Base-by-base conservation (phyloP, 2,797 vertebrate genomes). In the Gymnopithys bicolor region DNA sequence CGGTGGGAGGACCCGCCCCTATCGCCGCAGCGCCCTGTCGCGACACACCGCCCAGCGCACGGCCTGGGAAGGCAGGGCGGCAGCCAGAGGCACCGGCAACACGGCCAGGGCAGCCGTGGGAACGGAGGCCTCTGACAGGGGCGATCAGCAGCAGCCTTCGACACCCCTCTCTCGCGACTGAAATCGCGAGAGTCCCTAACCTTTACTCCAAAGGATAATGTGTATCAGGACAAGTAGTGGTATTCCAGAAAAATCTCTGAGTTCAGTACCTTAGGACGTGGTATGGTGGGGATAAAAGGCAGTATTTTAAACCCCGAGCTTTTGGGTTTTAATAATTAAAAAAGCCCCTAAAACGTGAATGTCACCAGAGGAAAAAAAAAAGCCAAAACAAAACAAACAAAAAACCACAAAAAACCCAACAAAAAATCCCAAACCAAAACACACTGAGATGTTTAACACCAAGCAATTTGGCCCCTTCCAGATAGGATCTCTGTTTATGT, bases 251-350 rank as follows among this genome's bases (percentile, higher is more conserved):
- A 32, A 51, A 23, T 4, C 9, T 19, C 14, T 24, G 16, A 33
- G 13, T 30, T 43, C n/a, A 8, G 13, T 30, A 49, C 23, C 8
- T 39, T 18, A 15, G 66, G 39, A 55, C 8, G 25, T 1, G 66
- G 16, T 0, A 0, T 9, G 4, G 3, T 24, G 2, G 5, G 9
- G 75, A 53, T 5, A 24, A 14, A 55, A 79, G 17, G 1, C 2
- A 0, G 8, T 13, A 27, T 68, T 35, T 0, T 6, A 49, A 49
- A 66, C 55, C 28, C 17, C 11, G 18, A 30, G 51, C 17, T 41
- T 28, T n/a, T 1, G 2, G 11, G 13, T 19, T 9, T 55, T 67
- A 5, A 41, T 71, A 5, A 41, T 71, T 77, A 43, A 17, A 3
- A 35, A 81, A 66, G 32, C 1, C 1, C 8, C 12, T 15, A 23